Percentiles rank a stretch among this genome's conserved stretches.
phyloP scores from a whole-genome alignment of 2,113 vertebrate species.

The Apus apus region DNA sequence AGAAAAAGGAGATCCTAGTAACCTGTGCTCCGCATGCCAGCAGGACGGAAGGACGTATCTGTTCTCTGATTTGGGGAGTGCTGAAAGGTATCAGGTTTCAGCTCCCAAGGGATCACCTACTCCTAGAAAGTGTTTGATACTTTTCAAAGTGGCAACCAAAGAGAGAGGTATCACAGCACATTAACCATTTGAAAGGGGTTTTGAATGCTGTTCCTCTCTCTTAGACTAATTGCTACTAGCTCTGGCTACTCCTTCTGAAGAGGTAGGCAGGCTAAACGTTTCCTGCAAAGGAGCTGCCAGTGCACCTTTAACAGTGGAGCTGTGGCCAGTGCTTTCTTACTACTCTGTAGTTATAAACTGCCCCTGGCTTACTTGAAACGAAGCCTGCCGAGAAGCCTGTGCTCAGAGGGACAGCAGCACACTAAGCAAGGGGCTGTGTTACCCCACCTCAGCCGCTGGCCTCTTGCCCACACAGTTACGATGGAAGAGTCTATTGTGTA shows the following conservation, averaged over 20 bases:
- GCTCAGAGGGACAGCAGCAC: neutral
- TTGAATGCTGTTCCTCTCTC: neutral
- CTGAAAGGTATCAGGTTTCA: neutral
- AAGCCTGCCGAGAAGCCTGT: neutral
- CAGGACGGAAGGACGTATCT: neutral
- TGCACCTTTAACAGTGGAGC: neutral
- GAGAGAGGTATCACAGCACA: neutral
- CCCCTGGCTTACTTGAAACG: neutral
- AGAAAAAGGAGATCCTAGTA: neutral
- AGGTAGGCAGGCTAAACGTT: neutral
- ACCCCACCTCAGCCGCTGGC: slow-evolving; percentile 39
- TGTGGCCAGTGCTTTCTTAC: neutral
- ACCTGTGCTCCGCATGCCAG: neutral
- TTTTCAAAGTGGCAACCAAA: neutral
- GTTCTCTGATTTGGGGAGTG: neutral
- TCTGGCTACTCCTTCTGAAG: neutral
- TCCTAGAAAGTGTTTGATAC: neutral
- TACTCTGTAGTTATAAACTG: neutral
- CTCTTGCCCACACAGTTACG: slow-evolving; percentile 74
- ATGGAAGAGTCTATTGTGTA: slow-evolving; percentile 33
- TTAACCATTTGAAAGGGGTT: neutral
- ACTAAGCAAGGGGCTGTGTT: neutral
- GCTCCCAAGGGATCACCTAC: neutral
- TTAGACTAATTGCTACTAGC: neutral
- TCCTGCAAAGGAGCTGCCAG: neutral